Evolutionary conservation across 1,140 invertebrate genomes (phyloP).

Genomic region (Drosophila burlai): DNA sequence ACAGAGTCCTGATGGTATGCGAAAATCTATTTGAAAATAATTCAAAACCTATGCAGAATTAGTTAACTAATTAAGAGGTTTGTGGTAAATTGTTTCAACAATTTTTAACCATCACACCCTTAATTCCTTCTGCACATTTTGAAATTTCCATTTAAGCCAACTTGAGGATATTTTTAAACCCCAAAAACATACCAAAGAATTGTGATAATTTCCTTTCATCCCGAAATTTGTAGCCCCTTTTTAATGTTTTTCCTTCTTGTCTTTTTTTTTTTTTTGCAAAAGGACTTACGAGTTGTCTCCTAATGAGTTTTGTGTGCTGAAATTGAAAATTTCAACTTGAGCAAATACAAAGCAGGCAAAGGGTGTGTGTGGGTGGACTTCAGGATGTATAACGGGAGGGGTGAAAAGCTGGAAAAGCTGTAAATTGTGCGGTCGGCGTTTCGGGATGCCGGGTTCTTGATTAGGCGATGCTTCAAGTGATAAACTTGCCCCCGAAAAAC

Average conservation of each 20-base stretch:
- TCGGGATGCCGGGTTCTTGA: constrained; percentile 72
- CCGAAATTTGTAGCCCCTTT: constrained; percentile 33
- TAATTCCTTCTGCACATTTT: not conserved
- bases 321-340: constrained; percentile 53
- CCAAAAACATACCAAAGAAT: constrained; percentile 23
- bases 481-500: constrained; percentile 63
- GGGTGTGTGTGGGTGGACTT: not conserved
- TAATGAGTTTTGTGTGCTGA: constrained; percentile 51
- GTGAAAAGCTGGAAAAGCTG: constrained; percentile 70
- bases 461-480: constrained; percentile 79
- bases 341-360: constrained; percentile 32
- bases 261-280: not conserved
- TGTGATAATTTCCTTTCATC: constrained; percentile 30
- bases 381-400: constrained; percentile 3
- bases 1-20: not conserved
- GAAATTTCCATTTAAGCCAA: not conserved
- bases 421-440: constrained; percentile 78
- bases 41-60: not conserved
- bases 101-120: not conserved
- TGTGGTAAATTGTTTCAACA: not conserved
- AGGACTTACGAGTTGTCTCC: constrained; percentile 32
- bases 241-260: constrained; percentile 11
- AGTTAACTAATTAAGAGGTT: not conserved
- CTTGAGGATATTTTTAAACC: constrained; percentile 7
- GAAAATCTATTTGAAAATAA: not conserved